Evolutionary conservation across 2,797 vertebrate genomes (phyloP).

Genomic region (Potorous gilbertii): DNA sequence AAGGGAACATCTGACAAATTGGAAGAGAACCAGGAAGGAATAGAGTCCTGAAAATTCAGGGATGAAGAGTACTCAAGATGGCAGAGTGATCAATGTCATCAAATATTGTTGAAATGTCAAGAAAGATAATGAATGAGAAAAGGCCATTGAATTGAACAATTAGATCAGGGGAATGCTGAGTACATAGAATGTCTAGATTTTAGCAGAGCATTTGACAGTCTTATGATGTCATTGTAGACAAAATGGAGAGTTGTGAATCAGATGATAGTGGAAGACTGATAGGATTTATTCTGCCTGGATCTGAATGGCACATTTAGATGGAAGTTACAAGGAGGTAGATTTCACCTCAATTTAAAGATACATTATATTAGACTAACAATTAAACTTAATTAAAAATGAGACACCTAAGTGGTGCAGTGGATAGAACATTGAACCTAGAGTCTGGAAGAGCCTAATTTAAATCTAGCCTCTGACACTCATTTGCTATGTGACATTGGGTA

Average conservation of each 20-base stretch:
- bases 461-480: neutral
- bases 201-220: neutral
- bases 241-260: neutral
- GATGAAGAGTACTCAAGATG: neutral
- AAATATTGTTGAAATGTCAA: neutral
- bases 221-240: neutral
- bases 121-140: neutral
- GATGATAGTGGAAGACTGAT: neutral
- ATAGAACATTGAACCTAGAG: neutral
- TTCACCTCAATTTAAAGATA: neutral
- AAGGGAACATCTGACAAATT: neutral
- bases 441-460: neutral
- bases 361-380: neutral
- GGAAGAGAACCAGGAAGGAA: neutral
- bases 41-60: neutral
- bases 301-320: neutral
- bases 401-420: neutral
- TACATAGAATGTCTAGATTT: neutral
- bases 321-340: neutral
- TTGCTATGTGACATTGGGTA: neutral
- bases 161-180: neutral
- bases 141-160: neutral
- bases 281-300: neutral
- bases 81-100: neutral
- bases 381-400: neutral